These are phyloP conservation scores for Esperia sulphurella DNA, from an alignment of 2,888 invertebrate genomes.

Conservation along the genomic window DNA sequence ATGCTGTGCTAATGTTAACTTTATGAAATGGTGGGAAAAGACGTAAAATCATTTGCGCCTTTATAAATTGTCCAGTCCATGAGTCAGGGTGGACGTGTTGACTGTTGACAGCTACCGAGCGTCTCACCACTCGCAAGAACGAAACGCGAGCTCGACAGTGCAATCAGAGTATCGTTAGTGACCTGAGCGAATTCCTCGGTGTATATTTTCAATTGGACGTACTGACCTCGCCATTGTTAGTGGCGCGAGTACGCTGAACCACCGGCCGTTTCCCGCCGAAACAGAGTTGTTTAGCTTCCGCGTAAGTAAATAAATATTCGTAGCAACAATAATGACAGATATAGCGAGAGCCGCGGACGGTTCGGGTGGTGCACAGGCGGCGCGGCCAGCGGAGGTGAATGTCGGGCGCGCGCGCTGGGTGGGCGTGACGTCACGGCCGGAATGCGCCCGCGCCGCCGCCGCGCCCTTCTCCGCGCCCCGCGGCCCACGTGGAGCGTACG, in stretches of 20 bases:
- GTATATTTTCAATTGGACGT: constrained; percentile 35
- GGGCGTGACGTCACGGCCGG: constrained; percentile 77
- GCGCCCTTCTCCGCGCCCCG: constrained; percentile 21
- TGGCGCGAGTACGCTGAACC: constrained; percentile 36
- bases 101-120: constrained; percentile 5
- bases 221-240: constrained; percentile 22
- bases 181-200: constrained; percentile 35
- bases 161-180: constrained; percentile 43
- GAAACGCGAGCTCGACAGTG: constrained; percentile 28
- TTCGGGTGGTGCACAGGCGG: constrained; percentile 34
- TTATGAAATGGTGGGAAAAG: too few relatives aligned
- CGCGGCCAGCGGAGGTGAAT: constrained; percentile 60
- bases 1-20: too few relatives aligned
- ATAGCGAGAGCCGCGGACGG: constrained; percentile 44
- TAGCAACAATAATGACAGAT: constrained; percentile 52
- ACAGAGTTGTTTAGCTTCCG: constrained; percentile 37
- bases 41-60: not conserved
- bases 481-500: constrained; percentile 66
- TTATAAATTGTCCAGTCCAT: not conserved
- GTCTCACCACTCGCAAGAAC: constrained; percentile 21
- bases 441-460: constrained; percentile 65
- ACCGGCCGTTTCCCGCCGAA: constrained; percentile 32
- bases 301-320: constrained; percentile 41
- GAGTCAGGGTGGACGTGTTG: not conserved
- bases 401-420: constrained; percentile 72